phyloP scores from a whole-genome alignment of 30 jellyfish, hydroid and myxozoan species.

The Cassiopea andromeda region DNA sequence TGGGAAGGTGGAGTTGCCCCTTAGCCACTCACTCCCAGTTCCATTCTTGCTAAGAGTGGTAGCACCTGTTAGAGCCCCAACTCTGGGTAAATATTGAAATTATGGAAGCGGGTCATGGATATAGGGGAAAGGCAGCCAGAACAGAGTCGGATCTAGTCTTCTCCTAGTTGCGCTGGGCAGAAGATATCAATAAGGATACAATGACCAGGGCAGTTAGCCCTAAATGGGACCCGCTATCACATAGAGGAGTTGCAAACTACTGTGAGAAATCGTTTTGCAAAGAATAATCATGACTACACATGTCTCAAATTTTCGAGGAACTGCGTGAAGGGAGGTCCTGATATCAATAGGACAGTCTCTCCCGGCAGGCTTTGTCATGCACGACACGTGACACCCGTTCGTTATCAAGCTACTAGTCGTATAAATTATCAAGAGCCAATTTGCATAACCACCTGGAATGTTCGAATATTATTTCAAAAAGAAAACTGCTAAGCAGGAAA shows the following conservation, averaged over 20 bases:
- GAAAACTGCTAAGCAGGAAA: not conserved
- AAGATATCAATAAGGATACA: too few relatives aligned
- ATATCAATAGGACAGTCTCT: not conserved
- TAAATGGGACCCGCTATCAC: conserved; percentile 29
- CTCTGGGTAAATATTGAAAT: conserved; percentile 8
- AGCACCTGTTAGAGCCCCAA: conserved; percentile 52
- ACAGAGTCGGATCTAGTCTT: conserved; percentile 58
- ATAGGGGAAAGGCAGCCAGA: conserved; percentile 63
- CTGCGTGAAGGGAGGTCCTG: too few relatives aligned
- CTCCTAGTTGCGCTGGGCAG: too few relatives aligned
- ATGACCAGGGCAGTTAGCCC: too few relatives aligned
- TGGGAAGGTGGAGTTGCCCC: conserved; percentile 69
- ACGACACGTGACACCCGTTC: conserved; percentile 22
- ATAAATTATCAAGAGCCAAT: not conserved
- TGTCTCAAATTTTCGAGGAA: too few relatives aligned
- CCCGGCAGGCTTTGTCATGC: conserved; percentile 2
- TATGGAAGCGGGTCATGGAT: not conserved
- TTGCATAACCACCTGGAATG: too few relatives aligned
- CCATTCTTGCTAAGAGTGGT: conserved; percentile 63
- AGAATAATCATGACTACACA: too few relatives aligned
- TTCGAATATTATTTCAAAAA: too few relatives aligned
- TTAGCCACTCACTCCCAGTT: conserved; percentile 45
- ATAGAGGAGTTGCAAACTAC: conserved; percentile 57
- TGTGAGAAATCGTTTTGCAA: too few relatives aligned
- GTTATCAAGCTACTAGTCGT: conserved; percentile 16